Conservation (phyloP, 2,888 invertebrate genomes). For the Autographa gamma region DNA sequence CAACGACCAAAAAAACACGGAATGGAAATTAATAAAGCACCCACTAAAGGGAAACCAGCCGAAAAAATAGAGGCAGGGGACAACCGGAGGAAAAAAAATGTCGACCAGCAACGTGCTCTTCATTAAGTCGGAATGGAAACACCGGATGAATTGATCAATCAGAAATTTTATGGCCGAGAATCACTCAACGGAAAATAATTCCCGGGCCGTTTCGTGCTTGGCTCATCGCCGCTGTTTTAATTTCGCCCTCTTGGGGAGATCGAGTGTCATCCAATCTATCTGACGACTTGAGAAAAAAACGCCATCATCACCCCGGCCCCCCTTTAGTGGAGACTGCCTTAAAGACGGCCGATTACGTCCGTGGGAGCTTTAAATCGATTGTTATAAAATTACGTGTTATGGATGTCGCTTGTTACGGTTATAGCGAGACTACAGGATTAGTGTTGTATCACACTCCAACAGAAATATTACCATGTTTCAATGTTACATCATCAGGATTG, state of each 20-base stretch:
- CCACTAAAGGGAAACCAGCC: constrained; percentile 86
- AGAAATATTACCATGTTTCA: too few relatives aligned
- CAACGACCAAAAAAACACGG: constrained; percentile 67
- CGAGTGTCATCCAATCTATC: constrained; percentile 89
- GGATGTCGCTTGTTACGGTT: constrained; percentile 19
- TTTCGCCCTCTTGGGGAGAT: constrained; percentile 87
- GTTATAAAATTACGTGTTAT: constrained; percentile 56
- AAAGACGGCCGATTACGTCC: constrained; percentile 79
- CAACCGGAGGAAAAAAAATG: constrained; percentile 67
- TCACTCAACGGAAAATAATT: constrained; percentile 89
- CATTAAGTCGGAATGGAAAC: constrained; percentile 85
- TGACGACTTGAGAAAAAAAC: constrained; percentile 83
- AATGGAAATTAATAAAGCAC: constrained; percentile 85
- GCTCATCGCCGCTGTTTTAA: constrained; percentile 88
- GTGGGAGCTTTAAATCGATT: constrained; percentile 76
- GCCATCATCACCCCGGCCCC: constrained; percentile 65
- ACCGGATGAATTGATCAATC: constrained; percentile 89
- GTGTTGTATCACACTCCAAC: background rate
- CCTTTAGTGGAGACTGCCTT: constrained; percentile 62
- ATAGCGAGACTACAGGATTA: background rate
- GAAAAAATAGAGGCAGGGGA: constrained; percentile 83
- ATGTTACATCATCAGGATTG: too few relatives aligned
- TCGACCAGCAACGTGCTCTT: constrained; percentile 84
- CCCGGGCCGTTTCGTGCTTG: constrained; percentile 82
- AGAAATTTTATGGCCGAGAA: constrained; percentile 88